A percentile compares a stretch with the other conserved stretches of the same genome.
Conservation (phyloP, 2,888 invertebrate genomes). For the Eueremaeus valkanovi region DNA sequence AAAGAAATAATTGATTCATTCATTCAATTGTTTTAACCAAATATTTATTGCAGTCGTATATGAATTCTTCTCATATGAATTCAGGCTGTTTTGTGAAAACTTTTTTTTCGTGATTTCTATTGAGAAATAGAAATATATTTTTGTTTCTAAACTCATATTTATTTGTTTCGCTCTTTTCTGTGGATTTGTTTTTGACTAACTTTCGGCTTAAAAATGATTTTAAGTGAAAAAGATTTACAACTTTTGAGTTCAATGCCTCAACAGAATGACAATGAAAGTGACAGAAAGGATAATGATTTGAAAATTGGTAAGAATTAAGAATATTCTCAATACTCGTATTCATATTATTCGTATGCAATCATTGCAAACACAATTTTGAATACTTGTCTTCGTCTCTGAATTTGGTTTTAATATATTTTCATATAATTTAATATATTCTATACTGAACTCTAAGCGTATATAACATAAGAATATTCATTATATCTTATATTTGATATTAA, state of each 20-base stretch:
- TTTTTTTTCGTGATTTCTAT: constrained; percentile 22
- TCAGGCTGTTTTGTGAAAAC: background rate
- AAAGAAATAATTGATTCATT: constrained; percentile 3
- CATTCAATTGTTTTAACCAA: constrained; percentile 7
- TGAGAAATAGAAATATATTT: background rate
- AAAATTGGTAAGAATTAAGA: constrained; percentile 48
- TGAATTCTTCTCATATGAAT: constrained; percentile 4
- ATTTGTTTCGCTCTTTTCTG: background rate
- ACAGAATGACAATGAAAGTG: constrained; percentile 45
- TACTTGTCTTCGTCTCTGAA: too few relatives aligned
- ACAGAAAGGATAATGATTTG: constrained; percentile 48
- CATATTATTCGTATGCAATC: too few relatives aligned
- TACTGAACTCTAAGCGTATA: too few relatives aligned
- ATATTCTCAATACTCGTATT: background rate
- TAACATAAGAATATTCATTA: background rate
- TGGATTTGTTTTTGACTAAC: background rate
- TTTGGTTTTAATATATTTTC: too few relatives aligned
- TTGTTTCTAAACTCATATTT: background rate
- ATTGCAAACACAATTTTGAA: too few relatives aligned
- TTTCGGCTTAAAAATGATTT: constrained; percentile 46
- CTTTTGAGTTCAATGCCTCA: constrained; percentile 46
- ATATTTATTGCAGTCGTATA: background rate
- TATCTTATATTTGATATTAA: too few relatives aligned
- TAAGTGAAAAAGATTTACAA: constrained; percentile 49
- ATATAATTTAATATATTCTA: too few relatives aligned